phyloP scores from a whole-genome alignment of 37 sponge, comb jelly and placozoan genomes.

The Crambe crambe region DNA sequence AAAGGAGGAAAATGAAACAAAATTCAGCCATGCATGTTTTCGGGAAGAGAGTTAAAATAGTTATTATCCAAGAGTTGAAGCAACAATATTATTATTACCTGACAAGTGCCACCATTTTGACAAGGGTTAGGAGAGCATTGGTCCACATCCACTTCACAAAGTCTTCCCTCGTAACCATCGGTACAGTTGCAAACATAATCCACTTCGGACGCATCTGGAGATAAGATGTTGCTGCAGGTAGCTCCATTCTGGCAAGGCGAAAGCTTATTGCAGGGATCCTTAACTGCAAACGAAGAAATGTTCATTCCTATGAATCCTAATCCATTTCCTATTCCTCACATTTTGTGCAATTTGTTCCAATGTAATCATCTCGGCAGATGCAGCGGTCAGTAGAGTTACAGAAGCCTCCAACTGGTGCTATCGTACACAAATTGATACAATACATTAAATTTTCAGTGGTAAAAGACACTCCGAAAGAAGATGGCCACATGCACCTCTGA shows the following conservation, averaged over 20 bases:
- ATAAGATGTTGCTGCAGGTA: slow-evolving; percentile 4
- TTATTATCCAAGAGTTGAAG: too few species aligned
- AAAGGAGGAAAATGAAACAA: background rate
- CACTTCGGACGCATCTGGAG: background rate
- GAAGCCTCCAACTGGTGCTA: background rate
- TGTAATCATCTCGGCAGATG: background rate
- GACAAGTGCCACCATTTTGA: slow-evolving; percentile 66
- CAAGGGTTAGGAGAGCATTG: slow-evolving; percentile 51
- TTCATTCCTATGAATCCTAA: too few species aligned
- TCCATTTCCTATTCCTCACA: background rate
- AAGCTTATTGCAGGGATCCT: background rate
- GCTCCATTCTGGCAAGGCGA: slow-evolving; percentile 55
- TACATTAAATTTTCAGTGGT: too few species aligned
- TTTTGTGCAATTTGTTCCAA: background rate
- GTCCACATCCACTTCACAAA: slow-evolving; percentile 47
- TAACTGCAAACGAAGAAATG: background rate
- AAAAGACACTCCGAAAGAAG: too few species aligned
- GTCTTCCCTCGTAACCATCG: slow-evolving; percentile 50
- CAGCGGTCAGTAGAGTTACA: background rate
- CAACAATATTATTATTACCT: background rate
- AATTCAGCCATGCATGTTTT: too few species aligned
- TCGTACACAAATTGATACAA: too few species aligned
- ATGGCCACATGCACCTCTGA: too few species aligned
- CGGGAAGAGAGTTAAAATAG: too few species aligned
- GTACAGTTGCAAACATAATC: slow-evolving; percentile 52